A percentile compares a stretch with the other conserved stretches of the same genome.
These are phyloP conservation scores for Melanotaenia maccullochi DNA, from an alignment of 2,797 vertebrate species.

Conservation along the genomic window DNA sequence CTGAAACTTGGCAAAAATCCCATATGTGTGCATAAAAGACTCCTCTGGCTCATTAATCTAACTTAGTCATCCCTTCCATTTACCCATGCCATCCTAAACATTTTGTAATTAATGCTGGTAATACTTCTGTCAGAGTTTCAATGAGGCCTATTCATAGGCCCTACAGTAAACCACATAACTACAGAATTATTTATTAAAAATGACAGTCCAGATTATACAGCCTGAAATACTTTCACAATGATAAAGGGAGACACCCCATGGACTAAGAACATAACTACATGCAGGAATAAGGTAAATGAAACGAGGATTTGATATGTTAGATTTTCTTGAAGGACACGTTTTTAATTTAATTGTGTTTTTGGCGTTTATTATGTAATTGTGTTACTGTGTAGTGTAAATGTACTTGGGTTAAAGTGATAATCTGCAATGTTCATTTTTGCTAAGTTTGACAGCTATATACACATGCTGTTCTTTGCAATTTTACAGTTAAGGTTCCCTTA, in stretches of 20 bases:
- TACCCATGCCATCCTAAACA: conserved; percentile 31
- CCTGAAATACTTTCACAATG: conserved; percentile 10
- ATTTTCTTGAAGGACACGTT: conserved; percentile 17
- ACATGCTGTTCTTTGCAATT: not conserved
- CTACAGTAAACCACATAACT: conserved; percentile 30
- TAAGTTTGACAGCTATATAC: not conserved
- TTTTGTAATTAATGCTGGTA: conserved; percentile 54
- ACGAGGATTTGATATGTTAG: not conserved
- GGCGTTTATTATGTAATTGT: conserved; percentile 9
- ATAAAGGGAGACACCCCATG: conserved; percentile 43
- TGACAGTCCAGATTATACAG: conserved; percentile 17
- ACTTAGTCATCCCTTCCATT: conserved; percentile 55
- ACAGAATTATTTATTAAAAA: conserved; percentile 29
- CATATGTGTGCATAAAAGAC: conserved; percentile 35
- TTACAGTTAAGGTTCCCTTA: not conserved
- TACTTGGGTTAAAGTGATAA: conserved; percentile 47
- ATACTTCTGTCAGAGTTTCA: conserved; percentile 52
- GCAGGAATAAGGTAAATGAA: conserved; percentile 1
- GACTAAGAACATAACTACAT: conserved; percentile 33
- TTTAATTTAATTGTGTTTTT: conserved; percentile 17
- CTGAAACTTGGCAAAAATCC: conserved; percentile 47
- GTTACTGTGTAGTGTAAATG: conserved; percentile 32
- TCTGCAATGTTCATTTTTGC: conserved; percentile 19
- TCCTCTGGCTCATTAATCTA: conserved; percentile 67
- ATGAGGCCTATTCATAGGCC: conserved; percentile 32